A percentile compares a stretch with the other conserved stretches of the same genome.
Conservation (phyloP, 53 echinoderm and acorn worm species). For the Apostichopus leukothele region DNA sequence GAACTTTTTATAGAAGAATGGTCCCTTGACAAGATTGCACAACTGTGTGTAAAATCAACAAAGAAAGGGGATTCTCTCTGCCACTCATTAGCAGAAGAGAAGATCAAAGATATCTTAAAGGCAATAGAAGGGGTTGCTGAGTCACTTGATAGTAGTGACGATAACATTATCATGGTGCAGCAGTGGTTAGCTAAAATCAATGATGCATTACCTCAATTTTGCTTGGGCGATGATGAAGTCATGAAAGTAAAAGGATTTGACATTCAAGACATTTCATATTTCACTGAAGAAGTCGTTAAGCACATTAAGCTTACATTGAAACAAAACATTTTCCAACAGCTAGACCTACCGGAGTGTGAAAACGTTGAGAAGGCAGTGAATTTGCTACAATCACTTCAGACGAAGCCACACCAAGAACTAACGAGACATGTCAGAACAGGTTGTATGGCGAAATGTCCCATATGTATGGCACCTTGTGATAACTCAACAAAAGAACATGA, state of each 20-base stretch:
- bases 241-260: neutral
- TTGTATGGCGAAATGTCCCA: conserved; percentile 13
- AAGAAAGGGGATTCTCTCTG: neutral
- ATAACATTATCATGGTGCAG: too few relatives aligned
- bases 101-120: neutral
- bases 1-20: conserved; percentile 22
- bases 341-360: neutral
- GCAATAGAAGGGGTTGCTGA: too few relatives aligned
- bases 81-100: neutral
- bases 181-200: too few relatives aligned
- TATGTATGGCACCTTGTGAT: conserved; percentile 28
- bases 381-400: neutral
- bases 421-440: conserved; percentile 1
- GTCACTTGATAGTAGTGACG: too few relatives aligned
- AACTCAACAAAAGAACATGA: conserved; percentile 38
- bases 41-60: neutral
- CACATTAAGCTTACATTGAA: neutral
- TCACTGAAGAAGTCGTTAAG: neutral
- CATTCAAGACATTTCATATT: conserved; percentile 1
- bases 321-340: neutral
- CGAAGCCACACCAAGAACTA: conserved; percentile 26
- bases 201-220: neutral
- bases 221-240: conserved; percentile 12
- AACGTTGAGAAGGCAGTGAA: neutral
- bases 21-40: conserved; percentile 12